These are phyloP conservation scores for Upupa epops DNA, from an alignment of 2,113 vertebrate species.

Conservation along the genomic window DNA sequence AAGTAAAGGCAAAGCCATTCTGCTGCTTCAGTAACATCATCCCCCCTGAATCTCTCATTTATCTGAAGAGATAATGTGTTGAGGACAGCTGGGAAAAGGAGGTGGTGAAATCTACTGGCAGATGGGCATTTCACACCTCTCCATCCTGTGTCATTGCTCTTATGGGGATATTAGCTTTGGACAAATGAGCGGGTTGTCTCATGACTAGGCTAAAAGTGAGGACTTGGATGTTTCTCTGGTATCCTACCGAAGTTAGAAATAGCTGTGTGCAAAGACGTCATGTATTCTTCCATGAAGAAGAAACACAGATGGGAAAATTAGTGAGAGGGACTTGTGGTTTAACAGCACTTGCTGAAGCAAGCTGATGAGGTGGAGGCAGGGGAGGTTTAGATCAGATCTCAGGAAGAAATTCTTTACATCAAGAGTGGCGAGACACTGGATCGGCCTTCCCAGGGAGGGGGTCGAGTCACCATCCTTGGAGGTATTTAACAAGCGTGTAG, in stretches of 20 bases:
- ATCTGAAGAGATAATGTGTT: neutral
- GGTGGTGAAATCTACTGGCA: neutral
- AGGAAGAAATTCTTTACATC: too few relatives aligned
- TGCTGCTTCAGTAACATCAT: neutral
- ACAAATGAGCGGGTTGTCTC: neutral
- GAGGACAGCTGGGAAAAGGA: neutral
- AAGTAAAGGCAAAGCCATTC: neutral
- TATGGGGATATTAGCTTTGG: neutral
- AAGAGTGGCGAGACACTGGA: too few relatives aligned
- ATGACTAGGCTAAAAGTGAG: neutral
- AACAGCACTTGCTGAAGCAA: neutral
- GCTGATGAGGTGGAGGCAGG: too few relatives aligned
- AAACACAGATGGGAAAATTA: neutral
- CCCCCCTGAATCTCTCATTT: neutral
- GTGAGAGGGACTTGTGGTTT: neutral
- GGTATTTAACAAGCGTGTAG: too few relatives aligned
- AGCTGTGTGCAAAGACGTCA: neutral
- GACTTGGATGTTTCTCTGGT: neutral
- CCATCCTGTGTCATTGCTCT: neutral
- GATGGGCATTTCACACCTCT: neutral
- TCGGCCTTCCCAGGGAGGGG: too few relatives aligned
- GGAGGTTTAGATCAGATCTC: too few relatives aligned
- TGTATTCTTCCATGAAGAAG: neutral
- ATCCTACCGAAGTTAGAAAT: neutral
- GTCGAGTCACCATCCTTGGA: too few relatives aligned